Percentiles rank a stretch among this genome's conserved stretches.
phyloP scores from a whole-genome alignment of 2,797 vertebrate genomes.

The Macropus fuliginosus region DNA sequence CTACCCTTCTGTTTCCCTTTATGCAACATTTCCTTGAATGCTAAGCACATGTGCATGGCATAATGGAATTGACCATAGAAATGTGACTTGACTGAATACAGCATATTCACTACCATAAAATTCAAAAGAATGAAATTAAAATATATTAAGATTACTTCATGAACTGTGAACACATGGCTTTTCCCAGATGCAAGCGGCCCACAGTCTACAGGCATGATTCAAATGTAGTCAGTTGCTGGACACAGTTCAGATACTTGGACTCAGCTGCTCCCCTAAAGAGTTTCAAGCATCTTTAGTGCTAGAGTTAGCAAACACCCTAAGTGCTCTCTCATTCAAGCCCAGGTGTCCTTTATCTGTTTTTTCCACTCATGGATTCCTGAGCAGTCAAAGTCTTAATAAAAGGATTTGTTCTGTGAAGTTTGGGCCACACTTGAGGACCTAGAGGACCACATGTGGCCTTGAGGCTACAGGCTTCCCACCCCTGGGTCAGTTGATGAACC shows the following conservation, averaged over 20 bases:
- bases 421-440: too few relatives aligned
- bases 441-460: too few relatives aligned
- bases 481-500: background rate
- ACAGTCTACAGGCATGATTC: background rate
- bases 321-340: background rate
- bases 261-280: background rate
- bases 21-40: background rate
- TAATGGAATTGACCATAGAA: background rate
- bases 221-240: background rate
- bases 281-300: background rate
- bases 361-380: background rate
- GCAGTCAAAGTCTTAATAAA: background rate
- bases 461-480: too few relatives aligned
- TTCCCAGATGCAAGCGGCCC: background rate
- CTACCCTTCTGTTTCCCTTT: background rate
- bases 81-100: background rate
- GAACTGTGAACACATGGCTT: background rate
- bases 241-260: background rate
- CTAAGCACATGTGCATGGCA: background rate
- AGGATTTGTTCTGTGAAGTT: too few relatives aligned
- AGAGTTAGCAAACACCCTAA: background rate
- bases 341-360: background rate
- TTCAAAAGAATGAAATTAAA: background rate
- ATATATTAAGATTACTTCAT: background rate
- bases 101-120: background rate